phyloP scores from a whole-genome alignment of 1,140 invertebrate species.

The Ectropis grisescens region DNA sequence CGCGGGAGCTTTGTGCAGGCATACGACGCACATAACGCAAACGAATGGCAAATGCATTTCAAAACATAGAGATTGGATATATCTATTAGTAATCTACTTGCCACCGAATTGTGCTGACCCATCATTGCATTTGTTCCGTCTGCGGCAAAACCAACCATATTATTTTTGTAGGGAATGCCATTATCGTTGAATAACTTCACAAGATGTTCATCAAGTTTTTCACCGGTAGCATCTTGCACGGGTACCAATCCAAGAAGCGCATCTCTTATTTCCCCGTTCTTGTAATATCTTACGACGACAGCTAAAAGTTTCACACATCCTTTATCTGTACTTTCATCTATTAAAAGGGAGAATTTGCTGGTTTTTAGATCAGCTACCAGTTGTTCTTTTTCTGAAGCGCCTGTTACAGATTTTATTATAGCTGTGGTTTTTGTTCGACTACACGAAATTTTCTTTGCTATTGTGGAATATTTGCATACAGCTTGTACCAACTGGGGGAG shows the following conservation, averaged over 20 bases:
- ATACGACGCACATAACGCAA: conserved; percentile 29
- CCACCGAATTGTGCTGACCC: conserved; percentile 34
- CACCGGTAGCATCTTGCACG: not conserved
- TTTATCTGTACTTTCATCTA: conserved; percentile 30
- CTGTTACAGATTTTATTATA: conserved; percentile 7
- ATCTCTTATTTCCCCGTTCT: not conserved
- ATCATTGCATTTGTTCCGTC: conserved; percentile 54
- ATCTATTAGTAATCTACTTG: conserved; percentile 17
- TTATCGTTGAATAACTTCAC: conserved; percentile 17
- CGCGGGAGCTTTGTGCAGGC: conserved; percentile 34
- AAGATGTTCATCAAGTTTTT: not conserved
- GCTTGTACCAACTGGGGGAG: conserved; percentile 5
- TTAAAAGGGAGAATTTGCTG: conserved; percentile 22
- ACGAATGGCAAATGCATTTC: conserved; percentile 45
- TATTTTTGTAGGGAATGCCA: conserved; percentile 35
- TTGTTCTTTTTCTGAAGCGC: conserved; percentile 1
- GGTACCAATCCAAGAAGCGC: not conserved
- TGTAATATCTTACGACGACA: not conserved
- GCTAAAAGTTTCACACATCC: conserved; percentile 15
- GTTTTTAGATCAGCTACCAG: conserved; percentile 1
- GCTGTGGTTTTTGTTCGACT: conserved; percentile 5
- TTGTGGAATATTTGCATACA: conserved; percentile 8
- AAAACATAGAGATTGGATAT: conserved; percentile 30
- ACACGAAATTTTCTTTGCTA: conserved; percentile 3
- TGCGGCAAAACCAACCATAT: conserved; percentile 47